A percentile compares a stretch with the other conserved stretches of the same genome.
phyloP scores from a whole-genome alignment of 2,888 invertebrate species.

The Dione juno region DNA sequence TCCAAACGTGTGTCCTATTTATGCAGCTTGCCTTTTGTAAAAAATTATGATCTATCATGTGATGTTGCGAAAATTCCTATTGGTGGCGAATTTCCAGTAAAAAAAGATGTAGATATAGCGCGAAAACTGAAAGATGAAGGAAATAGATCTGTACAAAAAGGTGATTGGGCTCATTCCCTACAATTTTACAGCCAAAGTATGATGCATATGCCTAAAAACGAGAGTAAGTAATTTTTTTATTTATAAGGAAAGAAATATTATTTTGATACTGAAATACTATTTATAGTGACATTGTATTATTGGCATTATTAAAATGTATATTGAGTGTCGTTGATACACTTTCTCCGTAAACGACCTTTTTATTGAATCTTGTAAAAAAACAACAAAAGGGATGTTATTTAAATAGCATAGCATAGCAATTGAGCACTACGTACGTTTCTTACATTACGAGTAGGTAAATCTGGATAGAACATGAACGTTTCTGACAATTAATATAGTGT shows the following conservation, averaged over 20 bases:
- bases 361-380: no score
- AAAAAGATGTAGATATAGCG: conserved; percentile 85
- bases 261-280: background rate
- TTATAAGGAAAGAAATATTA: conserved; percentile 14
- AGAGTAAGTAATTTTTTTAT: conserved; percentile 78
- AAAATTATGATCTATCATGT: conserved; percentile 76
- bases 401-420: no score
- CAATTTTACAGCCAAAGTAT: conserved; percentile 88
- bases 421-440: no score
- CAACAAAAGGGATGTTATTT: no score
- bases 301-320: no score
- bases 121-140: conserved; percentile 87
- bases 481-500: background rate
- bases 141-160: conserved; percentile 88
- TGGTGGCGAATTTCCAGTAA: conserved; percentile 68
- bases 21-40: conserved; percentile 80
- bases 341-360: no score
- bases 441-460: no score
- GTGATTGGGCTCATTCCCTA: conserved; percentile 87
- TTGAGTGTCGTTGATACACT: no score
- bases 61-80: conserved; percentile 66
- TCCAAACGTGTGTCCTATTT: conserved; percentile 85
- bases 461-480: background rate
- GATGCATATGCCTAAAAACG: conserved; percentile 85
- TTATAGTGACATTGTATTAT: background rate